phyloP scores from a whole-genome alignment of 2,888 invertebrate species.

The Dione juno region DNA sequence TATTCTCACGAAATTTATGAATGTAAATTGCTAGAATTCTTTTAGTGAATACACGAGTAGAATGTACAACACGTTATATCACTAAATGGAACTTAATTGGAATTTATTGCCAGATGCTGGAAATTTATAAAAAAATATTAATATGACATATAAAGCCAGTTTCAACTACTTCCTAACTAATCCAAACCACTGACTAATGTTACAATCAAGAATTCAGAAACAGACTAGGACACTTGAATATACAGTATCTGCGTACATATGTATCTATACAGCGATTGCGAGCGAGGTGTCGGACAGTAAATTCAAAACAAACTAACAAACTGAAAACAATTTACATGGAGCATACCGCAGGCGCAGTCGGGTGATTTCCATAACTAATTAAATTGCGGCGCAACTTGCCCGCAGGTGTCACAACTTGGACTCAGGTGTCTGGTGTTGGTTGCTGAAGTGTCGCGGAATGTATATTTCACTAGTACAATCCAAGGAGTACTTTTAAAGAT shows the following conservation, averaged over 20 bases:
- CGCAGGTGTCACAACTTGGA: constrained; percentile 48
- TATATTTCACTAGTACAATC: constrained; percentile 6
- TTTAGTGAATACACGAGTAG: too few relatives aligned
- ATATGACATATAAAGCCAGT: too few relatives aligned
- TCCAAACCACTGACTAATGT: not conserved
- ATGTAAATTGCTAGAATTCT: too few relatives aligned
- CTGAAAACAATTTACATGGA: constrained; percentile 59
- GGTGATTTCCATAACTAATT: constrained; percentile 58
- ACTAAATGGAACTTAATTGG: too few relatives aligned
- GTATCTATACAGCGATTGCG: constrained; percentile 12
- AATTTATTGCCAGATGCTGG: too few relatives aligned
- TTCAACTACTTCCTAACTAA: not conserved
- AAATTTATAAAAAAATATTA: too few relatives aligned
- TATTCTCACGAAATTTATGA: too few relatives aligned
- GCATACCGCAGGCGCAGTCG: constrained; percentile 40
- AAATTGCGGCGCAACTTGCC: constrained; percentile 53
- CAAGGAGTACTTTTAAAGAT: not conserved
- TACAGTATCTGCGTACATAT: not conserved
- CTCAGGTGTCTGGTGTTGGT: constrained; percentile 24
- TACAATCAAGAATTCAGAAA: not conserved
- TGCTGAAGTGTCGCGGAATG: constrained; percentile 27
- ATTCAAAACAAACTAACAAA: constrained; percentile 54
- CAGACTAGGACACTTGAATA: not conserved
- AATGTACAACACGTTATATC: too few relatives aligned
- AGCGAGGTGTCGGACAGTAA: constrained; percentile 38